Conservation (phyloP, 2,797 vertebrate species). For the Menidia menidia region DNA sequence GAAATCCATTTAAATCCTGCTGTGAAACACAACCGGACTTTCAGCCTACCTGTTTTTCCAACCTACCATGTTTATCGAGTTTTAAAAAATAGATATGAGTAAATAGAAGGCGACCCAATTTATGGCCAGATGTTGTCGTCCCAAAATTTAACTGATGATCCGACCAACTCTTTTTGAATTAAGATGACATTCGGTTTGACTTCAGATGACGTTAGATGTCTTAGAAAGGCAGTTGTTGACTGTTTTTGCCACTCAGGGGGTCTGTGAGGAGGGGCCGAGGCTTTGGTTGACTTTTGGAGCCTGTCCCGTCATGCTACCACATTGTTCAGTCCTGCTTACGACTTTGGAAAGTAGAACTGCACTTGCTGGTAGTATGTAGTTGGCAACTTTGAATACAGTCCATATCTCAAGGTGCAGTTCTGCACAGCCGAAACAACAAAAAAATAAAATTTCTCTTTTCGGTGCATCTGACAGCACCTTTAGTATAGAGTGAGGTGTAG, state of each 20-base stretch:
- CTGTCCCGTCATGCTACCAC: background rate
- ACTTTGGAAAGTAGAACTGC: background rate
- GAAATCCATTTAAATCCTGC: background rate
- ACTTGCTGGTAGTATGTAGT: background rate
- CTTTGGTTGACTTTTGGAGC: background rate
- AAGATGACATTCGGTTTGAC: background rate
- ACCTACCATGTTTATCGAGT: background rate
- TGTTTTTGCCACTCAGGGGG: too few relatives aligned
- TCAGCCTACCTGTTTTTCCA: background rate
- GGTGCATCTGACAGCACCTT: slow-evolving; percentile 69
- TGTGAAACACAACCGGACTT: background rate
- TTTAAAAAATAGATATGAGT: background rate
- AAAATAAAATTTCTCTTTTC: slow-evolving; percentile 52
- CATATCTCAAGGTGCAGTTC: background rate
- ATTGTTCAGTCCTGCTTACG: background rate
- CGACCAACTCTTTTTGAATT: background rate
- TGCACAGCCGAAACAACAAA: background rate
- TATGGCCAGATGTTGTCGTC: background rate
- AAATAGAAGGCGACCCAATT: background rate
- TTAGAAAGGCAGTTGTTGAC: too few relatives aligned
- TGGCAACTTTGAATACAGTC: slow-evolving; percentile 4
- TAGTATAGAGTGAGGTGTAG: slow-evolving; percentile 21
- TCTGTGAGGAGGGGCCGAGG: too few relatives aligned
- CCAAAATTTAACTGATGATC: background rate
- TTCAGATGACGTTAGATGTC: background rate